These are phyloP conservation scores for Aspidiotus rigidus DNA, from an alignment of 2,888 invertebrate genomes.

Conservation along the genomic window DNA sequence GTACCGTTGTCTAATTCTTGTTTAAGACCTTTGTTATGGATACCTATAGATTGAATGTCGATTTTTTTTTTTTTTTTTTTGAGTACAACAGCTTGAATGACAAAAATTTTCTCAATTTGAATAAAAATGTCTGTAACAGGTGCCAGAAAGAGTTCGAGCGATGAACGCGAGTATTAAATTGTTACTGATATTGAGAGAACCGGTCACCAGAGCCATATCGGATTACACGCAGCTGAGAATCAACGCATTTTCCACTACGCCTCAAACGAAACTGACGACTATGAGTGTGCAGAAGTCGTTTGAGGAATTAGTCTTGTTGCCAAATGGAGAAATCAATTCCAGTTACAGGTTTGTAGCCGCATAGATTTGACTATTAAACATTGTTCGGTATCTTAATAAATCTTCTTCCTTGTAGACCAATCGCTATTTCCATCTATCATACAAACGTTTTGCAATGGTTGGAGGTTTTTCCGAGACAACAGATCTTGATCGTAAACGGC, in stretches of 20 bases:
- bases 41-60: too few relatives aligned
- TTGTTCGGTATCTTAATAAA: too few relatives aligned
- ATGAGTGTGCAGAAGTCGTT: conserved; percentile 51
- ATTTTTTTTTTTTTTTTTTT: too few relatives aligned
- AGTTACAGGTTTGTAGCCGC: conserved; percentile 49
- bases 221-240: conserved; percentile 90
- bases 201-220: conserved; percentile 89
- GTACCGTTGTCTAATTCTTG: too few relatives aligned
- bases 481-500: conserved; percentile 90
- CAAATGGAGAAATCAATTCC: conserved; percentile 74
- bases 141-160: conserved; percentile 82
- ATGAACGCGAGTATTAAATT: conserved; percentile 90
- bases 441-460: conserved; percentile 85
- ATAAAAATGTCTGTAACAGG: conserved; percentile 47
- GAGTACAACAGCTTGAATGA: too few relatives aligned
- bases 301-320: conserved; percentile 68
- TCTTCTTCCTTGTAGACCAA: conserved; percentile 49
- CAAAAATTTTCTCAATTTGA: too few relatives aligned
- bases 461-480: conserved; percentile 80
- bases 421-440: conserved; percentile 83
- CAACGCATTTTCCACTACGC: conserved; percentile 63
- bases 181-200: conserved; percentile 88
- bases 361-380: background rate
- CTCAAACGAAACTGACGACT: conserved; percentile 44
- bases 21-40: too few relatives aligned